Percentiles rank a stretch among this genome's conserved stretches.
Conservation (phyloP, 2,888 invertebrate species). For the Halictus quadricinctus region DNA sequence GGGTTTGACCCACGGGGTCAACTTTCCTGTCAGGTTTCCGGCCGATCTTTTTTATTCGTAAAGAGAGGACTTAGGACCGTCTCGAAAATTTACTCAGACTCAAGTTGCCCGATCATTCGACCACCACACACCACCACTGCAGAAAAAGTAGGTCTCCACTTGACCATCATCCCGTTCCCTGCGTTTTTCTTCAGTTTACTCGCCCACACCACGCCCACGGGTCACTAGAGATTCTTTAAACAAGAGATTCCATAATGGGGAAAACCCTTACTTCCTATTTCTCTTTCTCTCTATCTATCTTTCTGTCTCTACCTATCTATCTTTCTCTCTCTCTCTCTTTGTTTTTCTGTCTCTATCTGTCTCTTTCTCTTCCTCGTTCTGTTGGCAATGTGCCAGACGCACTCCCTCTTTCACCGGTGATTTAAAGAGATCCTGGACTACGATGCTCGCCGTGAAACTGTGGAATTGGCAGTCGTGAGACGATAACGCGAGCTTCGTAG, state of each 20-base stretch:
- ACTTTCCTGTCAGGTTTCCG: too few species aligned
- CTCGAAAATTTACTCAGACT: constrained; percentile 50
- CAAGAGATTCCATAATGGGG: background rate
- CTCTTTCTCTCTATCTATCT: background rate
- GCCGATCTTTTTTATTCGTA: background rate
- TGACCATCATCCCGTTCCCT: constrained; percentile 36
- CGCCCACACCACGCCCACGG: background rate
- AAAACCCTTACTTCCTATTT: background rate
- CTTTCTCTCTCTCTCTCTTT: background rate
- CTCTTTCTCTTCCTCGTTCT: constrained; percentile 10
- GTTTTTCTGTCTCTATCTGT: background rate
- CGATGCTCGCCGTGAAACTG: constrained; percentile 27
- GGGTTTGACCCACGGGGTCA: too few species aligned
- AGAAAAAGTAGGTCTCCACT: constrained; percentile 59
- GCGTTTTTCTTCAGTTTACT: constrained; percentile 32
- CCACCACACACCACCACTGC: constrained; percentile 49
- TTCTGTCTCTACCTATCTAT: constrained; percentile 2
- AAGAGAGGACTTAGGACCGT: background rate
- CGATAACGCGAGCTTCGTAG: constrained; percentile 44
- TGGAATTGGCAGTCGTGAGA: constrained; percentile 12
- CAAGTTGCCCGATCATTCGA: constrained; percentile 48
- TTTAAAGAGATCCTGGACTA: constrained; percentile 33
- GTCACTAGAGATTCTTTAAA: constrained; percentile 2
- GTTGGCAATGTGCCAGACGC: constrained; percentile 33
- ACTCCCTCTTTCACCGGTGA: constrained; percentile 47